A percentile compares a stretch with the other conserved stretches of the same genome.
Evolutionary conservation across 1,140 invertebrate species (phyloP).

Genomic region (Leptopilina clavipes): DNA sequence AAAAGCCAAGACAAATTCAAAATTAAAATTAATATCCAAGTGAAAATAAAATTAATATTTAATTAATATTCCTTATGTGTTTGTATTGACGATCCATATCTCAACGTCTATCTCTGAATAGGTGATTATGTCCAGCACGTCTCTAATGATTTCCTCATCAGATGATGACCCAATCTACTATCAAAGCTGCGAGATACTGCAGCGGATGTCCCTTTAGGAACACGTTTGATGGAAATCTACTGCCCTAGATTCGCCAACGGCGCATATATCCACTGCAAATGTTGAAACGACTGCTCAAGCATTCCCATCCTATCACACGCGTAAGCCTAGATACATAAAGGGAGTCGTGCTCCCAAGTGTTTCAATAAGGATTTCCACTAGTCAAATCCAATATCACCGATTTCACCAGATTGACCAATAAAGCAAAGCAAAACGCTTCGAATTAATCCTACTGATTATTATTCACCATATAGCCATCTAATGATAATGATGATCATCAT

Average conservation of each 20-base stretch:
- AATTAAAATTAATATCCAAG: too few species aligned
- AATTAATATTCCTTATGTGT: too few species aligned
- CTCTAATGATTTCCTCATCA: not conserved
- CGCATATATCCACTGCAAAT: not conserved
- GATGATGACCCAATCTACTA: not conserved
- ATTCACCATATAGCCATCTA: too few species aligned
- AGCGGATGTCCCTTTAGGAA: slow-evolving; percentile 3
- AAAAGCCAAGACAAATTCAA: too few species aligned
- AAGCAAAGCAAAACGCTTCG: slow-evolving; percentile 2
- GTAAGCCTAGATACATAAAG: slow-evolving; percentile 4
- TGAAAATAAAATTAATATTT: too few species aligned
- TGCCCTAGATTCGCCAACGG: not conserved
- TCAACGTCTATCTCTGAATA: not conserved
- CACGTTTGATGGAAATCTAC: not conserved
- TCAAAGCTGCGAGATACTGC: slow-evolving; percentile 1
- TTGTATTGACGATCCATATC: too few species aligned
- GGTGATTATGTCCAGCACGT: not conserved
- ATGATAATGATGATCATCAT: not conserved
- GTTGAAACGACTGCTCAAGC: slow-evolving; percentile 6
- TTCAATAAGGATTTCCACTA: not conserved
- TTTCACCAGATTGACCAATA: not conserved
- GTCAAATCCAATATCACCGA: not conserved
- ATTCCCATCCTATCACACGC: not conserved
- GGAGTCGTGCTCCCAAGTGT: not conserved
- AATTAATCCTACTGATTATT: not conserved